Evolutionary conservation across 2,797 vertebrate genomes (phyloP), one percentile per base, ranked within the genome.

Genomic region (Australoheros facetus): DNA sequence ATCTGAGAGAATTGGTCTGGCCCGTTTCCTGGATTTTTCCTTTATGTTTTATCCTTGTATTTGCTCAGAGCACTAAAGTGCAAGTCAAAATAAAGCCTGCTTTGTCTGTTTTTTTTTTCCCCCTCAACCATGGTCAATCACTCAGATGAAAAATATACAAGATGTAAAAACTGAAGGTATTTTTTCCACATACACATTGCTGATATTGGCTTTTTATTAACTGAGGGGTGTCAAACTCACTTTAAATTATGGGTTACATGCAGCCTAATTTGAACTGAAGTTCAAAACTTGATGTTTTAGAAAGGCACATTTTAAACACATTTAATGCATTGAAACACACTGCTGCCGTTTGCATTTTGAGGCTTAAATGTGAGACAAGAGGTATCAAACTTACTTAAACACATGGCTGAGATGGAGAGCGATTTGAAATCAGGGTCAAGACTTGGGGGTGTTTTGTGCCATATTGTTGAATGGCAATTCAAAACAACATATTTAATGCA

Each of bases 1-100:
- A 73, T 85, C 71, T 54, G 56, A 58, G 66, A 74, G 48, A 34
- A 76, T 45, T 45, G 9, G 14, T 64, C 71, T 85, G 78, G 75
- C 73, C 56, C 2, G 5, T 59, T 79, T 83, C 66, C 73, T 73
- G n/a, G 58, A 73, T 23, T 71, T 9, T 70, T 19, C 45, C 12
- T 39, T 73, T 12, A 21, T 57, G 71, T 81, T 80, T 37, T 72
- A 69, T 75, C 26, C 64, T 42, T 62, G 28, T 37, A 26, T 73
- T 26, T 69, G 17, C 17, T 59, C 55, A 21, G 21, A 73, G 30
- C 17, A 1, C 7, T n/a, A 32, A 45, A 74, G 28, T 55, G 12
- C 42, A 66, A 66, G 62, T 69, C 62, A 51, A 56, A 48, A 78
- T 71, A 28, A 57, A 57, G 32, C 55, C 16, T 51, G 42, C 62